Evolutionary conservation across 1,140 invertebrate species (phyloP).

Genomic region (Drosophila rhopaloa): DNA sequence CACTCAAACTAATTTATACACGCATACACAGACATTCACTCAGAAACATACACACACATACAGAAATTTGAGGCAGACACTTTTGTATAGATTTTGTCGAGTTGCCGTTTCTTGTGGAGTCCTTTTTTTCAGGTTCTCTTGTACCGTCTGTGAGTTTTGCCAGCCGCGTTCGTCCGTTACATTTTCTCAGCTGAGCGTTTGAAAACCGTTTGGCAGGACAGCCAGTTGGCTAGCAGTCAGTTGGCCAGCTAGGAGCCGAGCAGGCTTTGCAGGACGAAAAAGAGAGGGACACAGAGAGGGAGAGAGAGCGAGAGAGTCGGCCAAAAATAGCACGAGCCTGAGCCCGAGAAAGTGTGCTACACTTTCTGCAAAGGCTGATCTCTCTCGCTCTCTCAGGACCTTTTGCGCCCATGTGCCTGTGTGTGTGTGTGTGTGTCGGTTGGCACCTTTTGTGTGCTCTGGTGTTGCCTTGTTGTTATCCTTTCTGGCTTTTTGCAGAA

Average conservation of each 20-base stretch:
- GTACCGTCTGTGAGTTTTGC: conserved; percentile 47
- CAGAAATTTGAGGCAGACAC: conserved; percentile 30
- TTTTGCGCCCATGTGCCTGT: neutral
- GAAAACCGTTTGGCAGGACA: conserved; percentile 70
- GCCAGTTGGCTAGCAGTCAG: conserved; percentile 47
- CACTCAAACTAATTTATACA: conserved; percentile 54
- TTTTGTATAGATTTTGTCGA: conserved; percentile 62
- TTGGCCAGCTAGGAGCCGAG: conserved; percentile 53
- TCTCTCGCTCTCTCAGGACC: conserved; percentile 12
- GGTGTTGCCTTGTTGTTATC: conserved; percentile 54
- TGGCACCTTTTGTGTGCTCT: conserved; percentile 47
- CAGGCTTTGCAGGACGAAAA: conserved; percentile 23
- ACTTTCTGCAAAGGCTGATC: conserved; percentile 56
- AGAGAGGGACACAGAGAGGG: conserved; percentile 5
- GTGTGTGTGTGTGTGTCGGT: conserved; percentile 11
- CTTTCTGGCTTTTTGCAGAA: conserved; percentile 76
- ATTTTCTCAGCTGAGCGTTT: conserved; percentile 78
- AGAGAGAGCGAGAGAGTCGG: conserved; percentile 24
- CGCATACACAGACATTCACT: conserved; percentile 35
- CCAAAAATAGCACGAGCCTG: conserved; percentile 56
- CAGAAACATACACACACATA: conserved; percentile 25
- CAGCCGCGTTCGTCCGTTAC: conserved; percentile 70
- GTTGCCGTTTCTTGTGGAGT: conserved; percentile 49
- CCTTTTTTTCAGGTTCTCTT: conserved; percentile 45
- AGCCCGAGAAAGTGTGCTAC: conserved; percentile 55